Percentiles rank a stretch among this genome's conserved stretches.
These are phyloP conservation scores for Xylocopa sonorina DNA, from an alignment of 1,140 invertebrate species.

Conservation along the genomic window DNA sequence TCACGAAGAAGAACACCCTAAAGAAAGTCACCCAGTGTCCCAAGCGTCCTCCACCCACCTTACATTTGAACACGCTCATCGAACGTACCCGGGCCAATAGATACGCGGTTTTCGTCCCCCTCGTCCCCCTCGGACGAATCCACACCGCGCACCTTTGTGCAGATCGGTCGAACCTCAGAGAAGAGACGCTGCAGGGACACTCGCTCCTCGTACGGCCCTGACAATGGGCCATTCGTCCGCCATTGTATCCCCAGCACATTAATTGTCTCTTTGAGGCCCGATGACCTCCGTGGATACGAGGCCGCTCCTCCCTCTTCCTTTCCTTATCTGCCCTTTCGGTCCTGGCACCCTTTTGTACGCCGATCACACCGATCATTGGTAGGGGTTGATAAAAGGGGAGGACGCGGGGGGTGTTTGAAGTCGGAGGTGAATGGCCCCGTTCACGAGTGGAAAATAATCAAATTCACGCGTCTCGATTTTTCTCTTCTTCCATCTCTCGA, in stretches of 20 bases:
- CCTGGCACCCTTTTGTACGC: conserved; percentile 30
- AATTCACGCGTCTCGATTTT: background rate
- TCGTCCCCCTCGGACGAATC: conserved; percentile 1
- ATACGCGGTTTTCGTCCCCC: conserved; percentile 1
- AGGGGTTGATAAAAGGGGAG: conserved; percentile 22
- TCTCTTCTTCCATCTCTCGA: background rate
- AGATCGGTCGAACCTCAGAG: conserved; percentile 34
- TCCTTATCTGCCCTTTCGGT: conserved; percentile 42
- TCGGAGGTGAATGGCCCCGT: background rate
- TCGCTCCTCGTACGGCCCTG: conserved; percentile 62
- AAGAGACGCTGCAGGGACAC: conserved; percentile 69
- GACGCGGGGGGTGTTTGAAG: background rate
- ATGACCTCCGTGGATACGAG: conserved; percentile 67
- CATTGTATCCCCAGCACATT: conserved; percentile 72
- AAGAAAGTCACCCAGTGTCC: no score
- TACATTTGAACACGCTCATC: background rate
- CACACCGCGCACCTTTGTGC: conserved; percentile 54
- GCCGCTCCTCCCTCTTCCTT: conserved; percentile 31
- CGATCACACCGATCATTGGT: background rate
- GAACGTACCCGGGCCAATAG: conserved; percentile 21
- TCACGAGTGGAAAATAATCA: background rate
- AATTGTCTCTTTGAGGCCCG: conserved; percentile 75
- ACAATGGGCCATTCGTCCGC: conserved; percentile 71
- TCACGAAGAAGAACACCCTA: no score
- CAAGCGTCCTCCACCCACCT: no score